phyloP scores from a whole-genome alignment of 2,888 invertebrate genomes.

The Mimumesa dahlbomi region DNA sequence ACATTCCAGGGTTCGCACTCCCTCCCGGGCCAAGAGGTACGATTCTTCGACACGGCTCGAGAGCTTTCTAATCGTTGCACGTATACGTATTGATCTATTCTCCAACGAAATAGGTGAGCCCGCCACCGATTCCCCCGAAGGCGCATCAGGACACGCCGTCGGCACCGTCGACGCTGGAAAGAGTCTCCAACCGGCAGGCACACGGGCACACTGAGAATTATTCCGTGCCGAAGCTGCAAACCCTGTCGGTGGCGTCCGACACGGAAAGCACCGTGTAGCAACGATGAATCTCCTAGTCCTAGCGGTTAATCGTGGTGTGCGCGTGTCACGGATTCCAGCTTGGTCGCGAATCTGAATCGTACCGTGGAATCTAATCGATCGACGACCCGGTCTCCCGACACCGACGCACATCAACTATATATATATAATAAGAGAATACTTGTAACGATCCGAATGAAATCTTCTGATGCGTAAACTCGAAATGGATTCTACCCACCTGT shows the following conservation, averaged over 20 bases:
- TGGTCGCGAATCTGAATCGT: conserved; percentile 19
- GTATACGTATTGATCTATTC: neutral
- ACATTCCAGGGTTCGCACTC: conserved; percentile 74
- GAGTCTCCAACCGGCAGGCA: conserved; percentile 69
- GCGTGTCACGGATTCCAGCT: conserved; percentile 53
- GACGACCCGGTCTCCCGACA: no score
- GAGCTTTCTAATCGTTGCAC: neutral
- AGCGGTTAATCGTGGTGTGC: conserved; percentile 65
- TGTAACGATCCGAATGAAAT: conserved; percentile 59
- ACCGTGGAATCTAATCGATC: no score
- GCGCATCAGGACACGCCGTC: conserved; percentile 77
- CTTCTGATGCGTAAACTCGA: conserved; percentile 45
- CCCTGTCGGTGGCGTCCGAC: conserved; percentile 77
- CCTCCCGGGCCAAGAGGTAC: conserved; percentile 74
- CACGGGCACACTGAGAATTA: conserved; percentile 77
- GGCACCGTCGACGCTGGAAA: conserved; percentile 77
- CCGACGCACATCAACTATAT: conserved; percentile 45
- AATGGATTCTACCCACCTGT: conserved; percentile 53
- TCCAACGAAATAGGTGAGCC: conserved; percentile 68
- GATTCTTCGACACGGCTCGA: neutral
- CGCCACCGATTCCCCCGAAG: conserved; percentile 79
- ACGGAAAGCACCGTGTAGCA: conserved; percentile 77
- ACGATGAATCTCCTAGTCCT: conserved; percentile 71
- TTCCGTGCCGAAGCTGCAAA: conserved; percentile 79
- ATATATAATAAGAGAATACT: conserved; percentile 42